Base-by-base conservation (phyloP, 2,113 vertebrate genomes). In the Psilopsiagon aymara region DNA sequence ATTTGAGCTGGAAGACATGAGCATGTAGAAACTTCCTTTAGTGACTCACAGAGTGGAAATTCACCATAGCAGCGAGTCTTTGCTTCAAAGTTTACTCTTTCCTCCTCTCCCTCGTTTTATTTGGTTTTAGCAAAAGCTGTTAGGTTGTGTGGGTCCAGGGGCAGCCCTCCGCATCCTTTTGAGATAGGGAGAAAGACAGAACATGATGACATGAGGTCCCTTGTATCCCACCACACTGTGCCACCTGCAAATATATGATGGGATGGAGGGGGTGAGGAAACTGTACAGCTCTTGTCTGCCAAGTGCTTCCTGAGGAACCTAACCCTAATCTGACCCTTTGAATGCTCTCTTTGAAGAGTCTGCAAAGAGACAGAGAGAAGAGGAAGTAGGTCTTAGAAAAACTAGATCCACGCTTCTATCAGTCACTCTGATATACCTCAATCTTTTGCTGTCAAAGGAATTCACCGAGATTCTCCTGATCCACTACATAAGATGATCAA, bases 21-120 rank as follows among this genome's bases (percentile, higher is more conserved):
- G 77, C 70, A 20, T 64, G 55, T 82, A 94, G 89, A 91, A 96
- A 86, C 87, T 94, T 93, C 92, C 94, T 91, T 55, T 57, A 23
- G 67, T 94, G 96, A 96, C 92, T 96, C 95, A 92, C 19, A 20
- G 0, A 15, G n/a, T 84, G 92, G 92, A 97, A 96, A 96, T 94
- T 96, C 79, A 92, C 83, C 86, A 67, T 46, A 81, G 74, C 77
- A 94, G 89, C 19, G 10, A 88, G 47, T 21, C 31, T 82, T 86
- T 86, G 37, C 74, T 90, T 75, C 86, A 25, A 81, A 75, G 37
- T 89, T 94, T 82, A n/a, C 43, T 92, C 49, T 93, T 75, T 39
- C 27, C 6, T 7, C 17, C 21, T 60, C 60, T 49, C 7, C 6
- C 11, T 31, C 2, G 6, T 66, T 94, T 92, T 53, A 39, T 79